Conservation (phyloP, 2,797 vertebrate species). For the Coendou prehensilis region DNA sequence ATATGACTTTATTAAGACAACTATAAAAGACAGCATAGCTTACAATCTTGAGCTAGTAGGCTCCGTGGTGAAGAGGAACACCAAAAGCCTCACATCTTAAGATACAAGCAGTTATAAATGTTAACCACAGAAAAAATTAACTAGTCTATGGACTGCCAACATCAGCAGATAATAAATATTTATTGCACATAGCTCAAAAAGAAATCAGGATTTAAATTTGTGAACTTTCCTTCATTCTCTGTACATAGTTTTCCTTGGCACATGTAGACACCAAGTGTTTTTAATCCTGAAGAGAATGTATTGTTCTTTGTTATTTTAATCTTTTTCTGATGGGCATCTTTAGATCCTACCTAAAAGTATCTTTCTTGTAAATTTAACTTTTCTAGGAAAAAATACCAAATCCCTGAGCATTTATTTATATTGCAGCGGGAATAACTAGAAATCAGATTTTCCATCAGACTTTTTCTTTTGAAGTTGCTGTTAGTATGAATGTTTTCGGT, state of each 20-base stretch:
- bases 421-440: slow-evolving; percentile 44
- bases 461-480: slow-evolving; percentile 23
- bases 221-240: slow-evolving; percentile 64
- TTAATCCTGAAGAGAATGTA: slow-evolving; percentile 71
- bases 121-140: background rate
- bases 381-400: slow-evolving; percentile 70
- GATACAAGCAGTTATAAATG: background rate
- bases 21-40: background rate
- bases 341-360: slow-evolving; percentile 48
- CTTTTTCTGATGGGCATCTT: slow-evolving; percentile 52
- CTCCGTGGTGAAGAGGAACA: background rate
- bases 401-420: slow-evolving; percentile 69
- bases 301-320: slow-evolving; percentile 56
- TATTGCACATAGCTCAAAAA: background rate
- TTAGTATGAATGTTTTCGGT: background rate
- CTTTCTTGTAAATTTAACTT: slow-evolving; percentile 62
- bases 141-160: background rate
- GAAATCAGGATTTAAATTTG: slow-evolving; percentile 43
- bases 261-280: slow-evolving; percentile 52
- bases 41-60: background rate
- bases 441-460: slow-evolving; percentile 30
- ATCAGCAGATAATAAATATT: slow-evolving; percentile 23
- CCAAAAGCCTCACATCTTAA: background rate
- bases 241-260: slow-evolving; percentile 21
- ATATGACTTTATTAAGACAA: background rate